Evolutionary conservation across 2,888 invertebrate genomes (phyloP).

Genomic region (Galerucella nymphaeae): DNA sequence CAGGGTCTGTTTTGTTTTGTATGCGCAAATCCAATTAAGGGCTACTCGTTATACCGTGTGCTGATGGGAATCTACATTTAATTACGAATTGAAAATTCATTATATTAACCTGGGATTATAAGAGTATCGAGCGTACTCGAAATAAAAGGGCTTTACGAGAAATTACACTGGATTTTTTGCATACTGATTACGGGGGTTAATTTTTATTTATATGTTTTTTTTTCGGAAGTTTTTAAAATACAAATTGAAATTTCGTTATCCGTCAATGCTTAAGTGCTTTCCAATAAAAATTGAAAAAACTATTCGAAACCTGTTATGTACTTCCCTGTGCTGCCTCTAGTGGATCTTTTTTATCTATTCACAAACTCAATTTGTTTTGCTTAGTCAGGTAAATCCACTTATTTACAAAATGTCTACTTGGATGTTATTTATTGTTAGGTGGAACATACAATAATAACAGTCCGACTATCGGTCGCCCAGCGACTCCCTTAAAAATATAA

Average conservation of each 20-base stretch:
- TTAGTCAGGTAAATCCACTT: neutral
- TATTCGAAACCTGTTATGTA: too few relatives aligned
- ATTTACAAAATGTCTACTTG: neutral
- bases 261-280: constrained; percentile 23
- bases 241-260: constrained; percentile 17
- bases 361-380: neutral
- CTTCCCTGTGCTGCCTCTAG: too few relatives aligned
- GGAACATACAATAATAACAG: neutral
- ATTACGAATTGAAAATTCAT: constrained; percentile 53
- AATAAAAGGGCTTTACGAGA: constrained; percentile 30
- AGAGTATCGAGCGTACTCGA: constrained; percentile 39
- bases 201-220: constrained; percentile 10
- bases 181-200: constrained; percentile 1
- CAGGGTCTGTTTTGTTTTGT: constrained; percentile 41
- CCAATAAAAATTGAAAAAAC: constrained; percentile 20
- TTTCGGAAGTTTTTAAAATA: constrained; percentile 15
- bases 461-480: constrained; percentile 4
- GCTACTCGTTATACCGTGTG: constrained; percentile 26
- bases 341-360: too few relatives aligned
- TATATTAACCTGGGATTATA: constrained; percentile 50
- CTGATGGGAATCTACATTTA: constrained; percentile 48
- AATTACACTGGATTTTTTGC: constrained; percentile 26
- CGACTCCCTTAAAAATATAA: constrained; percentile 14
- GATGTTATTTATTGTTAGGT: neutral
- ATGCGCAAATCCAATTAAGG: constrained; percentile 39